These are phyloP conservation scores for Zygothrica quintamaculata DNA, from an alignment of 2,888 invertebrate species.

Conservation along the genomic window DNA sequence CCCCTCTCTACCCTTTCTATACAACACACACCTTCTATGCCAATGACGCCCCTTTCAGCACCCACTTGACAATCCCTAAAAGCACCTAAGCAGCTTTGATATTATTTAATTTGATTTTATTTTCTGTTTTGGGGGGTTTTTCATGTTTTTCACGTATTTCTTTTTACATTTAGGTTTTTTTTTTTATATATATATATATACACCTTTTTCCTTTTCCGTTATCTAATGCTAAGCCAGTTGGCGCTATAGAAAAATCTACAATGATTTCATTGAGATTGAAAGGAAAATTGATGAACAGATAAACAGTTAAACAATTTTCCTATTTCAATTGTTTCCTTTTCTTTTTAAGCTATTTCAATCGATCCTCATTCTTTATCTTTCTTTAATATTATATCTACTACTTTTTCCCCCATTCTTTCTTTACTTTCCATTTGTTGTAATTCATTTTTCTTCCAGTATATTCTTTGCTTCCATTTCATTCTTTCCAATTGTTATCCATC, in stretches of 20 bases:
- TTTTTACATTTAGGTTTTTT: conserved; percentile 14
- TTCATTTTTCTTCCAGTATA: no score
- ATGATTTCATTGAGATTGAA: conserved; percentile 58
- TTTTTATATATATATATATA: conserved; percentile 18
- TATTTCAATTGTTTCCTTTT: no score
- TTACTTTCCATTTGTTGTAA: no score
- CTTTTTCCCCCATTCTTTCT: no score
- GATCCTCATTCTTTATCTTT: no score
- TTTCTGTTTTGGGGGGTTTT: conserved; percentile 15
- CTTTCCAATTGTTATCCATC: no score
- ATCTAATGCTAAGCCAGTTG: conserved; percentile 48
- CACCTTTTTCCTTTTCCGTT: conserved; percentile 55
- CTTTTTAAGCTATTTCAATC: no score
- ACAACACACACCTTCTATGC: no score
- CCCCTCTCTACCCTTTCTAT: no score
- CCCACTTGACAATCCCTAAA: conserved; percentile 7
- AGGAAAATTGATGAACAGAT: conserved; percentile 36
- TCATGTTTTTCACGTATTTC: background rate
- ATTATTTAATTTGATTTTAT: conserved; percentile 66
- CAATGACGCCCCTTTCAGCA: background rate
- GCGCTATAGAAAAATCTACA: conserved; percentile 27
- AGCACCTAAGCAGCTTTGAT: conserved; percentile 65
- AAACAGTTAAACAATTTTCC: no score
- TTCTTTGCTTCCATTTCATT: no score
- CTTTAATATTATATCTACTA: no score